phyloP scores from a whole-genome alignment of 2,113 vertebrate species.

The Solea senegalensis region DNA sequence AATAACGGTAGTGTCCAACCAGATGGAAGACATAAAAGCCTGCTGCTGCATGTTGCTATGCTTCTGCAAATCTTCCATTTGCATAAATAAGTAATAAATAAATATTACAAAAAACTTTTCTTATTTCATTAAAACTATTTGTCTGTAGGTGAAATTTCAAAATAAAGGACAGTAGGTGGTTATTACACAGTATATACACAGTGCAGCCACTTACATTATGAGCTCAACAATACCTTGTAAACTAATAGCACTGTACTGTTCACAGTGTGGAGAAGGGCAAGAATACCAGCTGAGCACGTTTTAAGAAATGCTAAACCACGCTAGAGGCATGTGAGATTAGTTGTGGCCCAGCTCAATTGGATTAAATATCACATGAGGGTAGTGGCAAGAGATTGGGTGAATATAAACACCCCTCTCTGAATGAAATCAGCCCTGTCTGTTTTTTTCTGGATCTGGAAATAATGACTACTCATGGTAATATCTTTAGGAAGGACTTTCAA shows the following conservation, averaged over 20 bases:
- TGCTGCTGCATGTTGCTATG: too few relatives aligned
- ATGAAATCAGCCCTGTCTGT: slow-evolving; percentile 7
- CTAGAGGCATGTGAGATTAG: slow-evolving; percentile 50
- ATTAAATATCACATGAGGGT: slow-evolving; percentile 63
- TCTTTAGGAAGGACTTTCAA: not conserved
- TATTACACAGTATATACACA: not conserved
- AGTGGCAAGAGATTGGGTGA: slow-evolving; percentile 17
- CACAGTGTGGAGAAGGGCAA: not conserved
- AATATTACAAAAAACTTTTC: too few relatives aligned
- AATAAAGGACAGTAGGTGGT: not conserved
- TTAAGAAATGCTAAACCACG: slow-evolving; percentile 32
- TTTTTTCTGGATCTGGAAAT: not conserved
- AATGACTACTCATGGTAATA: slow-evolving; percentile 5
- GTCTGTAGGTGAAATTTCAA: not conserved
- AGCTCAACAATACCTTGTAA: slow-evolving; percentile 10
- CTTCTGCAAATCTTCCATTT: too few relatives aligned
- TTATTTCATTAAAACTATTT: too few relatives aligned
- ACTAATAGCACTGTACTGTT: slow-evolving; percentile 20
- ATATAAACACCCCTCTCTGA: not conserved
- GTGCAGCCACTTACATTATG: not conserved
- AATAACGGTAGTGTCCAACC: too few relatives aligned
- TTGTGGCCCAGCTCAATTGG: slow-evolving; percentile 48
- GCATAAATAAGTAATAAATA: too few relatives aligned
- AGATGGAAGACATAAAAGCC: too few relatives aligned
- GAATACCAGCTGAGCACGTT: slow-evolving; percentile 29